phyloP scores from a whole-genome alignment of 2,113 vertebrate species.

The Cheilinus undulatus region DNA sequence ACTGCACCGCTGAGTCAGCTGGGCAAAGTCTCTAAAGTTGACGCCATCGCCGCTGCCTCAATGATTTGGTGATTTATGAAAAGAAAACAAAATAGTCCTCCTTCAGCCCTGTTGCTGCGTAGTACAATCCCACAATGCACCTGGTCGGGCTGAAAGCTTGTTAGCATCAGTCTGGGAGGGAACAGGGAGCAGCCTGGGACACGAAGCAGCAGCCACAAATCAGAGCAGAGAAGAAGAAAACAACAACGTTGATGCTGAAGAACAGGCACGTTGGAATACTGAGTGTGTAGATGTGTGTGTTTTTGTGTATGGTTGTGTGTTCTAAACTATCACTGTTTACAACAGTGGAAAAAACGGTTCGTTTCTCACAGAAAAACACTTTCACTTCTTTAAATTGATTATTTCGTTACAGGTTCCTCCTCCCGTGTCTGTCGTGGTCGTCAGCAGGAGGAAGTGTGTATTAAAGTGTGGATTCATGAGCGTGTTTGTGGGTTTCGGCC shows the following conservation, averaged over 20 bases:
- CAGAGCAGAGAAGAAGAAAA: slow-evolving; percentile 56
- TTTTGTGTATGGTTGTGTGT: slow-evolving; percentile 31
- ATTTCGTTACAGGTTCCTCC: neutral
- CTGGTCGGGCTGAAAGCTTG: neutral
- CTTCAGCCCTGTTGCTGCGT: slow-evolving; percentile 1
- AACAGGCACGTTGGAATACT: slow-evolving; percentile 81
- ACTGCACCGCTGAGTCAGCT: slow-evolving; percentile 10
- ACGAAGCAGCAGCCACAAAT: slow-evolving; percentile 48
- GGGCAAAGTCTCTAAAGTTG: slow-evolving; percentile 12
- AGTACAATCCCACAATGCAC: slow-evolving; percentile 44
- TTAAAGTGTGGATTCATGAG: slow-evolving; percentile 9
- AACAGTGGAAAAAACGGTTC: slow-evolving; percentile 76
- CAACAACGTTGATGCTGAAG: slow-evolving; percentile 58
- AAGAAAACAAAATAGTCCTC: slow-evolving; percentile 4
- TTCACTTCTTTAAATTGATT: neutral
- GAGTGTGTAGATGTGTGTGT: slow-evolving; percentile 35
- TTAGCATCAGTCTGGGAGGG: slow-evolving; percentile 7
- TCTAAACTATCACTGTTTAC: slow-evolving; percentile 79
- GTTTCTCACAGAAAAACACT: slow-evolving; percentile 82
- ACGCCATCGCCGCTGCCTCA: neutral
- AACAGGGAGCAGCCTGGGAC: slow-evolving; percentile 39
- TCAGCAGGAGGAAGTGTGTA: slow-evolving; percentile 19
- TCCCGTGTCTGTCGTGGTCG: neutral
- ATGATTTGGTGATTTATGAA: slow-evolving; percentile 1
- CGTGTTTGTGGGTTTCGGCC: slow-evolving; percentile 2